Evolutionary conservation across 2,888 invertebrate genomes (phyloP), one percentile per base, ranked within the genome.

Genomic region (Lithosia quadra): DNA sequence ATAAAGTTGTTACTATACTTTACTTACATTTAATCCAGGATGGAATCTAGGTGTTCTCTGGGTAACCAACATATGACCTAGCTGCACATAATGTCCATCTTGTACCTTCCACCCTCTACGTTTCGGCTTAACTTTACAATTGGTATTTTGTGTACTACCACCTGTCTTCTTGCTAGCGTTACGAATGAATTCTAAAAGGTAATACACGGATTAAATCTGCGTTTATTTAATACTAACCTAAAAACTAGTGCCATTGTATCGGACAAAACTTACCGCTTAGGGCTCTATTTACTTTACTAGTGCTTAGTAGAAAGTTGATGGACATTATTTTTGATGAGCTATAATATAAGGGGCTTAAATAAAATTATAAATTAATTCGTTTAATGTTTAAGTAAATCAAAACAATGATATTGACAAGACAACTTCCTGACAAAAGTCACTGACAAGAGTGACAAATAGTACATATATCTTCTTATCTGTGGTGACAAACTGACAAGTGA

Each of bases 21-120:
- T 43, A 88, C 94, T 90, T 90, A 98, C 98, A 93, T 98, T 96
- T 67, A 98, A 88, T 13, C 98, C 98, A 10, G 98, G 98, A 91
- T 98, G 98, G 87, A 97, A 98, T 67, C 98, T 94, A 0, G 97
- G 91, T 4, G 90, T 96, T 64, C 95, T 91, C 88, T 98, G 98
- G 0, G 96, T 96, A 0, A 94, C 98, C 69, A 98, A 84, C 79
- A 97, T 96, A 63, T 96, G 96, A 55, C 97, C 97, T 13, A 95
- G 88, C 62, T 96, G 91, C 5, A 98, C 98, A 71, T 79, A 84
- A 78, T 95, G 90, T 0, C 97, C 97, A 83, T 98, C 97, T 80
- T 97, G 96, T n/a, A 96, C 96, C 81, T 96, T 97, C 96, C 97
- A 97, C 0, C 97, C 97, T 85, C 98, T 95, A 81, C 97, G 97